phyloP scores from a whole-genome alignment of 2,888 invertebrate species.

The Erynnis tages region DNA sequence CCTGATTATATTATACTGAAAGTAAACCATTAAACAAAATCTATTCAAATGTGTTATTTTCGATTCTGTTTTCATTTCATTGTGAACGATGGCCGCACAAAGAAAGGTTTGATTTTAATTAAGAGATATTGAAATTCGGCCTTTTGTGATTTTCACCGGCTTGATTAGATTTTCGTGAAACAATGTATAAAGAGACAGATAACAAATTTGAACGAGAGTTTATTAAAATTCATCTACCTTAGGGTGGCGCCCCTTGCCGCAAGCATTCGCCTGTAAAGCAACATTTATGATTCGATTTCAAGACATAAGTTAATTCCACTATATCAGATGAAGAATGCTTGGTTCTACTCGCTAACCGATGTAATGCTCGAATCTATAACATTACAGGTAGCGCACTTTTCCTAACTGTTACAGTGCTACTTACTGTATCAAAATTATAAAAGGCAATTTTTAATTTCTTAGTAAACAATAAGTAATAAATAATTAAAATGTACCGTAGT shows the following conservation, averaged over 20 bases:
- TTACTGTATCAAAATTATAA: no score
- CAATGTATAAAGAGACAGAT: conserved; percentile 70
- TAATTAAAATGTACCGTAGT: no score
- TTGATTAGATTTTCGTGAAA: conserved; percentile 71
- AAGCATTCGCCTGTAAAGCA: no score
- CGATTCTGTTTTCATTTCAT: conserved; percentile 17
- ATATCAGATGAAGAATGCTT: no score
- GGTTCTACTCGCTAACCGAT: no score
- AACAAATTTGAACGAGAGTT: conserved; percentile 62
- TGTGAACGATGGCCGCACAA: conserved; percentile 16
- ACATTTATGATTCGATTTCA: no score
- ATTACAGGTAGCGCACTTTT: no score
- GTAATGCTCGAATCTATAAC: no score
- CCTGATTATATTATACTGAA: conserved; percentile 7
- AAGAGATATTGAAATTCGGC: conserved; percentile 64
- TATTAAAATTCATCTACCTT: conserved; percentile 51
- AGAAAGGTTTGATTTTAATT: conserved; percentile 71
- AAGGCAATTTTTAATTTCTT: no score
- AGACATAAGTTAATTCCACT: no score
- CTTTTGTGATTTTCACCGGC: conserved; percentile 64
- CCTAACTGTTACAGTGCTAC: no score
- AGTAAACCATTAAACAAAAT: conserved; percentile 8
- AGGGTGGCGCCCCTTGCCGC: not conserved
- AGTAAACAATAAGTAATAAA: no score
- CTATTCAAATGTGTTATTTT: conserved; percentile 17